Evolutionary conservation across 2,113 vertebrate species (phyloP).

Genomic region (Hippotragus niger): DNA sequence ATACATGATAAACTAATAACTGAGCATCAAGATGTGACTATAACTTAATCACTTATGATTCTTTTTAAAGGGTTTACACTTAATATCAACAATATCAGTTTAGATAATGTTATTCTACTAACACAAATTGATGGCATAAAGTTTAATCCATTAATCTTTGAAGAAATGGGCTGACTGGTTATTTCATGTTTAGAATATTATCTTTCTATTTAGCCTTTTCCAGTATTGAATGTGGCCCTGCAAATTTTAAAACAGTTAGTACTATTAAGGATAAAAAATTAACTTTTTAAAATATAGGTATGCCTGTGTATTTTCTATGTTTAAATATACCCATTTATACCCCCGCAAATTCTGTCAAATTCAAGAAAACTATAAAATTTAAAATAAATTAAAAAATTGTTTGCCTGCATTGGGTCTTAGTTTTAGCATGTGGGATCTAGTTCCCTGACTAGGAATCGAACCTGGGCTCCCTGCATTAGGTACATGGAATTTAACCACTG

Average conservation of each 20-base stretch:
- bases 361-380: neutral
- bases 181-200: neutral
- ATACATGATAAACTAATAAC: neutral
- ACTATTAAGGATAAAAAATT: neutral
- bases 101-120: neutral
- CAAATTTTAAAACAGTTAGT: neutral
- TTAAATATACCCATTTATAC: neutral
- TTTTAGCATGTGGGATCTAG: neutral
- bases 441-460: neutral
- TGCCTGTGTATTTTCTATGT: neutral
- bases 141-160: neutral
- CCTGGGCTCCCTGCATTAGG: neutral
- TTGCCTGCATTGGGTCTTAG: neutral
- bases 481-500: neutral
- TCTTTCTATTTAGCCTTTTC: neutral
- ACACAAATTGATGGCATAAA: neutral
- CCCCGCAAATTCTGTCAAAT: neutral
- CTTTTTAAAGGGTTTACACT: neutral
- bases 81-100: neutral
- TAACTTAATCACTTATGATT: neutral
- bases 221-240: neutral
- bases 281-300: neutral
- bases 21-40: neutral
- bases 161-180: neutral
- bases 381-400: neutral